Evolutionary conservation across 2,888 invertebrate species (phyloP).

Genomic region (Luperina nickerlii): DNA sequence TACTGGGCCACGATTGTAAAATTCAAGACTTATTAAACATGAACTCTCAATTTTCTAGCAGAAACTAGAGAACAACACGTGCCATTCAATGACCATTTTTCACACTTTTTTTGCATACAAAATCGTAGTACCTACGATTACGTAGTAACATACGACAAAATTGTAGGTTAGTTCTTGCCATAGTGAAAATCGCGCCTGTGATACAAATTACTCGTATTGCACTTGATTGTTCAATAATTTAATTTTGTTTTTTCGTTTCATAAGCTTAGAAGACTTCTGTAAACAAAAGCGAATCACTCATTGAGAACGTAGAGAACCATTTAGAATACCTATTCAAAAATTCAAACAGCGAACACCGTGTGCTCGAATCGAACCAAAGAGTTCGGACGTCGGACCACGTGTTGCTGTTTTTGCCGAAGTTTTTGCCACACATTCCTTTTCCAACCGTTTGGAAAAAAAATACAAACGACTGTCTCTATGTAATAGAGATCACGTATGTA

Average conservation of each 20-base stretch:
- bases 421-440: slow-evolving; percentile 65
- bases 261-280: no score
- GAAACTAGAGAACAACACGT: not conserved
- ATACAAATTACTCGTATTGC: not conserved
- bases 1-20: not conserved
- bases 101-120: not conserved
- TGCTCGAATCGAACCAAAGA: slow-evolving; percentile 28
- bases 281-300: slow-evolving; percentile 19
- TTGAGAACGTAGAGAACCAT: not conserved
- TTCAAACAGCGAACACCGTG: slow-evolving; percentile 51
- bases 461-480: slow-evolving; percentile 64
- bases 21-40: not conserved
- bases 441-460: slow-evolving; percentile 55
- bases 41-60: not conserved
- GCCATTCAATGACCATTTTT: not conserved
- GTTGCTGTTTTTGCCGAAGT: slow-evolving; percentile 63
- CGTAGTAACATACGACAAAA: no score
- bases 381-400: slow-evolving; percentile 45
- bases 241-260: not conserved
- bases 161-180: no score
- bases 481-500: slow-evolving; percentile 66
- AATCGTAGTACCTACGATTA: no score
- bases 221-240: not conserved
- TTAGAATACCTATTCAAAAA: slow-evolving; percentile 12
- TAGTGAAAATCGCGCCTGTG: not conserved